Percentiles rank a stretch among this genome's conserved stretches.
phyloP scores from a whole-genome alignment of 1,140 invertebrate genomes.

The Papilio machaon region DNA sequence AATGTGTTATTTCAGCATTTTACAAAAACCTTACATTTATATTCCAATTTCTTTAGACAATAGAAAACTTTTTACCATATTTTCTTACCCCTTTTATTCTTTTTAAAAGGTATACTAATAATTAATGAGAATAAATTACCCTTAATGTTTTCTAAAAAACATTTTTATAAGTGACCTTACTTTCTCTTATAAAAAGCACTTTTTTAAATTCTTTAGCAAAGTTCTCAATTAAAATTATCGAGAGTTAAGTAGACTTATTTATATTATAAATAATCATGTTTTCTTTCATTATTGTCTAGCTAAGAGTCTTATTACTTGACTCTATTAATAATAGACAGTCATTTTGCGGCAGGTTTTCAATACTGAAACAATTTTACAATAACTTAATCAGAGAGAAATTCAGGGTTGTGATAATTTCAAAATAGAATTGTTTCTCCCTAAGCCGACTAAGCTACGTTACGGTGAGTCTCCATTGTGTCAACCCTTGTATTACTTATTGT shows the following conservation, averaged over 20 bases:
- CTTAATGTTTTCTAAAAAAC: not conserved
- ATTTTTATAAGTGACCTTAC: not conserved
- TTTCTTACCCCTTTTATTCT: not conserved
- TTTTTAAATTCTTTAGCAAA: constrained; percentile 1
- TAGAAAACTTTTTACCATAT: not conserved
- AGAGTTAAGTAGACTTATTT: too few species aligned
- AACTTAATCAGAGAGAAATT: too few species aligned
- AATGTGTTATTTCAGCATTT: too few species aligned
- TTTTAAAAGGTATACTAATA: not conserved
- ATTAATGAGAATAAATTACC: not conserved
- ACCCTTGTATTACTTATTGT: not conserved
- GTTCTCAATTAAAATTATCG: not conserved
- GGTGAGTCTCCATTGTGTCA: not conserved
- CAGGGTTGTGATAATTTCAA: too few species aligned
- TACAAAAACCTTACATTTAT: not conserved
- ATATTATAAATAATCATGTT: not conserved
- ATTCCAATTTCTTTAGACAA: not conserved
- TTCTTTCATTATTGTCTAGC: not conserved
- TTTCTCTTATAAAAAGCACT: not conserved
- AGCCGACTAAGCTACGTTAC: not conserved
- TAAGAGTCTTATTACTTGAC: not conserved
- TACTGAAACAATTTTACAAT: too few species aligned
- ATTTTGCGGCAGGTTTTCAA: too few species aligned
- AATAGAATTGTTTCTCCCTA: too few species aligned
- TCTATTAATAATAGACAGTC: not conserved